These are phyloP conservation scores for Raja brachyura DNA, from an alignment of 2,113 vertebrate genomes.

Conservation along the genomic window DNA sequence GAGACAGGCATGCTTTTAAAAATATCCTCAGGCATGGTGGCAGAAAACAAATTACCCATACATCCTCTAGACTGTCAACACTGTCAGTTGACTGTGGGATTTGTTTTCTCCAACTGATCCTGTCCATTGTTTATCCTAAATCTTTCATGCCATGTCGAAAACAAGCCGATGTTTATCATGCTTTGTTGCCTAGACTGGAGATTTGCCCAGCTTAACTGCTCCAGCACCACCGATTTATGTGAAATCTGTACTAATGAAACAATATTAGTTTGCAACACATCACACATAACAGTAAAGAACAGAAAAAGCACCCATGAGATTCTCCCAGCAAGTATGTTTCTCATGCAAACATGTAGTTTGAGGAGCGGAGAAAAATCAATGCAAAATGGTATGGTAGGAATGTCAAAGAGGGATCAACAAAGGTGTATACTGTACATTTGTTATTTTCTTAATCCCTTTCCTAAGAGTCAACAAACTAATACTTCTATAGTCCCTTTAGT, in stretches of 20 bases:
- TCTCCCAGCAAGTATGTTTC: not conserved
- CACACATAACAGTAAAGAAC: constrained; percentile 14
- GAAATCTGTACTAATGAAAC: not conserved
- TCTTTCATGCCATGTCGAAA: not conserved
- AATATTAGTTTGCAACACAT: not conserved
- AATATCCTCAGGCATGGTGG: not conserved
- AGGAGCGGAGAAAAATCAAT: not conserved
- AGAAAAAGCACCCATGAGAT: constrained; percentile 15
- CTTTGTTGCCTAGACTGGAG: not conserved
- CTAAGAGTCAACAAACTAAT: not conserved
- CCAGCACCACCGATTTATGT: not conserved
- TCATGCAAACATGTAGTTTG: constrained; percentile 7
- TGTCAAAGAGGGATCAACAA: constrained; percentile 33
- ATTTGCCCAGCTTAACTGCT: not conserved
- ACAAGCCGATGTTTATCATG: constrained; percentile 28
- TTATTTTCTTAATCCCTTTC: not conserved
- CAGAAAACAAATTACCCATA: not conserved
- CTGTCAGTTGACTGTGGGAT: not conserved
- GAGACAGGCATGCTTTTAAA: not conserved
- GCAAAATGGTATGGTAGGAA: not conserved
- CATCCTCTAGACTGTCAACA: not conserved
- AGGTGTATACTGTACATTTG: not conserved
- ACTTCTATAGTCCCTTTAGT: not conserved
- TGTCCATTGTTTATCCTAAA: constrained; percentile 19
- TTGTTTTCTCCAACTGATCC: constrained; percentile 28